These are phyloP conservation scores for Rhodeus uyekii DNA, from an alignment of 2,797 vertebrate species.

Conservation along the genomic window DNA sequence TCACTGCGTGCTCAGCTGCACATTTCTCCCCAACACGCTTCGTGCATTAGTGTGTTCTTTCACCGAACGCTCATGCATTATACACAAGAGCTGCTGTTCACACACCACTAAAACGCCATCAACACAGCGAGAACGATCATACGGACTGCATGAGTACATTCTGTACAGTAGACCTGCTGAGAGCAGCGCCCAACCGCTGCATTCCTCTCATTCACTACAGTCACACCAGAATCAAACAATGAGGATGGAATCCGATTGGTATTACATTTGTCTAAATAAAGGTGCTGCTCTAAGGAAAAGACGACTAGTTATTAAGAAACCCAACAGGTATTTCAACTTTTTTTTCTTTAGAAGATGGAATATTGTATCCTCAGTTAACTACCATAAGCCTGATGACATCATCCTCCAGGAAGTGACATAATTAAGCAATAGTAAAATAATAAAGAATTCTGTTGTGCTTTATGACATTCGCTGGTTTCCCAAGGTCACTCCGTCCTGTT, in stretches of 20 bases:
- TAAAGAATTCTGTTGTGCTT: neutral
- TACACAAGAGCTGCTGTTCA: slow-evolving; percentile 22
- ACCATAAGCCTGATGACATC: neutral
- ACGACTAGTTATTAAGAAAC: neutral
- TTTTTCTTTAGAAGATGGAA: too few species aligned
- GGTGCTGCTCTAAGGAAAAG: neutral
- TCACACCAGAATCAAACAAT: neutral
- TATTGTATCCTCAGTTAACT: neutral
- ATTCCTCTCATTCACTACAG: neutral
- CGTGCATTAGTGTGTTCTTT: slow-evolving; percentile 56
- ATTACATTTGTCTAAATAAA: neutral
- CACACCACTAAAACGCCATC: neutral
- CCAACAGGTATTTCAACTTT: neutral
- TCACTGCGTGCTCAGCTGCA: neutral
- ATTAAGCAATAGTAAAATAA: neutral
- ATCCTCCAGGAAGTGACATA: neutral
- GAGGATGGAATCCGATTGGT: neutral
- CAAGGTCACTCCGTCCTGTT: neutral
- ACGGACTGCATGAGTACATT: neutral
- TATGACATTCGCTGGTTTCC: neutral
- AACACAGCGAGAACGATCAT: neutral
- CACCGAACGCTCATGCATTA: slow-evolving; percentile 42
- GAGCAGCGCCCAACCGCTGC: neutral
- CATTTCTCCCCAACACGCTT: slow-evolving; percentile 24
- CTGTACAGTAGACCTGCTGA: neutral